These are phyloP conservation scores for Trachelus tabidus DNA, from an alignment of 2,888 invertebrate species.

Conservation along the genomic window DNA sequence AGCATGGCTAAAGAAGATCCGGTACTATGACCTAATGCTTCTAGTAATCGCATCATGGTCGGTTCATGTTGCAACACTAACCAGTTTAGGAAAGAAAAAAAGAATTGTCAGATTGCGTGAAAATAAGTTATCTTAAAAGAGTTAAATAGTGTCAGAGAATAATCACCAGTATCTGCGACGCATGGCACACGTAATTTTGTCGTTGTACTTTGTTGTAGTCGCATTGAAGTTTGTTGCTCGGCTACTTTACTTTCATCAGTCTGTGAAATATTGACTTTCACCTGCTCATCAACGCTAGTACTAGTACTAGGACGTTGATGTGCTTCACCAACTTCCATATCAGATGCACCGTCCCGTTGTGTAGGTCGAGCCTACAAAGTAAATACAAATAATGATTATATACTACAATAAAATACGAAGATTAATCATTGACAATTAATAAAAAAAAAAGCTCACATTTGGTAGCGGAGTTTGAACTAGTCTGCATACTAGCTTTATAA, in stretches of 20 bases:
- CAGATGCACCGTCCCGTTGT: conserved; percentile 41
- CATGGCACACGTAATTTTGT: conserved; percentile 69
- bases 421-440: conserved; percentile 7
- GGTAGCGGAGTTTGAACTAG: conserved; percentile 74
- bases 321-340: conserved; percentile 54
- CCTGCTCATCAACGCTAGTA: conserved; percentile 40
- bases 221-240: conserved; percentile 67
- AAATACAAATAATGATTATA: not conserved
- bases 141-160: not conserved
- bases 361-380: conserved; percentile 35
- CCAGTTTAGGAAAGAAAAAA: conserved; percentile 26
- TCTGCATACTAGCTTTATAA: conserved; percentile 76
- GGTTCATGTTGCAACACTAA: conserved; percentile 79
- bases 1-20: conserved; percentile 78
- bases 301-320: conserved; percentile 34
- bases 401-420: not conserved
- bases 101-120: conserved; percentile 7
- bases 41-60: conserved; percentile 86
- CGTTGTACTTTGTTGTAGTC: conserved; percentile 39
- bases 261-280: conserved; percentile 69
- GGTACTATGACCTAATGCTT: conserved; percentile 81
- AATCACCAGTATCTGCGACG: conserved; percentile 78
- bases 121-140: conserved; percentile 1
- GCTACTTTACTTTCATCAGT: conserved; percentile 88
- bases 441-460: conserved; percentile 53